Evolutionary conservation across 2,888 invertebrate species (phyloP).

Genomic region (Ypsolopha scabrella): DNA sequence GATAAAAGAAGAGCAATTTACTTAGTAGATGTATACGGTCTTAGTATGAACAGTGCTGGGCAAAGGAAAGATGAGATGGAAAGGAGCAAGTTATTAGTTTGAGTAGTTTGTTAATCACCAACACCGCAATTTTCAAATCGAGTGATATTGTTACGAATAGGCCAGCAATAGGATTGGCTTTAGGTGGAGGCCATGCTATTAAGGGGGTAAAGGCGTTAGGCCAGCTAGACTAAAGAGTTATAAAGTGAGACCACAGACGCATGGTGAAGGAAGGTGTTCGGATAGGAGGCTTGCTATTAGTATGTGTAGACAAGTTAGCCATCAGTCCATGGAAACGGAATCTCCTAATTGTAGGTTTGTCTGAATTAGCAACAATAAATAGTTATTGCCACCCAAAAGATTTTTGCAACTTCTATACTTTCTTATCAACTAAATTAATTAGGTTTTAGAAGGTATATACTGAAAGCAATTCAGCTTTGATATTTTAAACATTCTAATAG

Average conservation of each 20-base stretch:
- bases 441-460: not conserved
- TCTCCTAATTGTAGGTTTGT: not conserved
- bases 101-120: not conserved
- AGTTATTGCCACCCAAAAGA: not conserved
- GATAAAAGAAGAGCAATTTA: too few species aligned
- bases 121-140: not conserved
- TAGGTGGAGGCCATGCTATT: not conserved
- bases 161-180: not conserved
- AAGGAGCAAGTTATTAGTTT: slow-evolving; percentile 4
- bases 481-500: not conserved
- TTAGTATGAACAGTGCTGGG: slow-evolving; percentile 24
- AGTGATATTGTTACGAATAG: too few species aligned
- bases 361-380: not conserved
- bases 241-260: slow-evolving; percentile 27
- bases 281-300: slow-evolving; percentile 50
- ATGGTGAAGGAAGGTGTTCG: slow-evolving; percentile 31
- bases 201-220: not conserved
- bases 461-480: not conserved
- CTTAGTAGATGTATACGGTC: too few species aligned
- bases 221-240: not conserved
- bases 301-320: slow-evolving; percentile 21
- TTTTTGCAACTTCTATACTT: too few species aligned
- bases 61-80: slow-evolving; percentile 5
- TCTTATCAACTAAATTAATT: too few species aligned
- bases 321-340: slow-evolving; percentile 6